Evolutionary conservation across 2,888 invertebrate species (phyloP), one percentile per base, ranked within the genome.

Genomic region (Stegana nigrithorax): DNA sequence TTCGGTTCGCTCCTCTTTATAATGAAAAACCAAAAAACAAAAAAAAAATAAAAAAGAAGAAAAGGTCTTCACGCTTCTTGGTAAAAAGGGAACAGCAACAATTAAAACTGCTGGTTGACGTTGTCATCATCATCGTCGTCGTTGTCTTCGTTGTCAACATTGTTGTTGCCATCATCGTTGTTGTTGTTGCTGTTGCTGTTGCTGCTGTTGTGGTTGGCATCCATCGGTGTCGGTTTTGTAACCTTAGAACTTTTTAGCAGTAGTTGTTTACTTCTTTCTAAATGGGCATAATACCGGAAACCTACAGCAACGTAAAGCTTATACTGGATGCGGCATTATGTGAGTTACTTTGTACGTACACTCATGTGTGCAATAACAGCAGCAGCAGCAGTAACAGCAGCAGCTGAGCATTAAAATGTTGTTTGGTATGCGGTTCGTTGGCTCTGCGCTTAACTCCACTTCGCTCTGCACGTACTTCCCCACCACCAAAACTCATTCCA

Each of bases 201-300:
- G 44, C 23, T 58, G 42, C 62, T 60, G 51, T 47, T 55, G 53
- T 32, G 53, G 53, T 55, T 55, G 53, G 53, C 53, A 55, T 55
- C 53, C 36, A 36, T 55, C 53, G 36, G 53, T 55, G 53, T 55
- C 53, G 53, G 53, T 55, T 55, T 55, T 55, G 53, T 55, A 55
- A 55, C 53, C 53, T 55, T 55, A 55, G 53, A 55, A 55, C 53
- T 55, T 55, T 55, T 55, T 55, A 55, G 53, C 53, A 32, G 53
- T 55, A 17, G 32, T 55, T 27, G 53, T 55, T 55, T 26, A 26
- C 47, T 64, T 76, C 68, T 14, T 80, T 75, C 70, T 77, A 75
- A 75, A 77, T 77, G 78, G 69, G 71, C 78, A 80, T 78, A 75
- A 78, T 75, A 78, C 75, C 75, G 75, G 80, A 75, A 80, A 75